These are phyloP conservation scores for Thymelicus acteon DNA, from an alignment of 2,888 invertebrate genomes.

Conservation along the genomic window DNA sequence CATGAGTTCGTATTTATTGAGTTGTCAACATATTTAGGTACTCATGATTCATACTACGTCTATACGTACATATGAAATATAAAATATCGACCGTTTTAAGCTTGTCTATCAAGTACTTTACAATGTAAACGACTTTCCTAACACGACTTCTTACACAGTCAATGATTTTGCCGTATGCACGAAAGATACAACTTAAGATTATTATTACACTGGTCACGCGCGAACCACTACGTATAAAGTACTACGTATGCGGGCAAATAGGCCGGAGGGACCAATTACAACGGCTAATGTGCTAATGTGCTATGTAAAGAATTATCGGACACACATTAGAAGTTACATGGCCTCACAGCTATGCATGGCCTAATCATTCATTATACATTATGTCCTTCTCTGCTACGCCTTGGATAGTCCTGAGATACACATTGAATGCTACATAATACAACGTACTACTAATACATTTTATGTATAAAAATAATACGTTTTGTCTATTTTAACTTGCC, in stretches of 20 bases:
- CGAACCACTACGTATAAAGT: conserved; percentile 18
- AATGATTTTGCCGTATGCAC: background rate
- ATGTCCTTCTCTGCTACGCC: background rate
- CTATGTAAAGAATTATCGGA: conserved; percentile 33
- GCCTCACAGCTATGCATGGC: background rate
- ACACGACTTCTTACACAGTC: background rate
- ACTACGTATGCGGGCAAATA: conserved; percentile 28
- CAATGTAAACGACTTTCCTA: no score
- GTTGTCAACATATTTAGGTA: no score
- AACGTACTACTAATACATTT: no score
- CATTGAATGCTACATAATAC: background rate
- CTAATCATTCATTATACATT: conserved; percentile 1
- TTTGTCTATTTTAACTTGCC: no score
- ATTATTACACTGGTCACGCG: conserved; percentile 14
- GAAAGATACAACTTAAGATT: background rate
- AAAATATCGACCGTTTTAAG: no score
- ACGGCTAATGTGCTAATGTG: conserved; percentile 28
- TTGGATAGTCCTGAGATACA: background rate
- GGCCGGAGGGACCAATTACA: conserved; percentile 30
- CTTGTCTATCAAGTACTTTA: no score
- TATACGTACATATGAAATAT: no score
- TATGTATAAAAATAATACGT: no score
- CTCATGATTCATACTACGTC: no score
- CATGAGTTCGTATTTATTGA: no score
- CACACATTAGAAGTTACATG: conserved; percentile 16